Evolutionary conservation across 92 coral and sea anemone genomes (phyloP), one percentile per base, ranked within the genome.

Genomic region (Montipora capitata): DNA sequence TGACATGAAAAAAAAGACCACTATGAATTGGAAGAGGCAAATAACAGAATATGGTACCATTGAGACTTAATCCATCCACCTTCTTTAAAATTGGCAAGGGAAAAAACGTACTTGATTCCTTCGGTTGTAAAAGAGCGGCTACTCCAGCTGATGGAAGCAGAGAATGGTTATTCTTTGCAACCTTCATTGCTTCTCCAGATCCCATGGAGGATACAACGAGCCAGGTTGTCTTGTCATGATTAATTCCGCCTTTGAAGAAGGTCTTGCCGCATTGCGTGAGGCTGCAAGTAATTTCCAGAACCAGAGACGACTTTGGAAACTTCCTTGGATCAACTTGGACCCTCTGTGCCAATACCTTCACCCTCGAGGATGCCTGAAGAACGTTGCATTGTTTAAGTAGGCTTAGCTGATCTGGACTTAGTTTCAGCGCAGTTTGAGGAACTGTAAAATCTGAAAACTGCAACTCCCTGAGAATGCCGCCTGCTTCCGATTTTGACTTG

Each of bases 81-180:
- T 2, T 17, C 38, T 68, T 68, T 10, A 11, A 4, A 5, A 83
- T 61, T 35, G 95, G 87, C 12, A 42, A 16, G 7, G 95, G 93
- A 3, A 48, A 10, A 44, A 51, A 68, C 8, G 66, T 49, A 10
- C 70, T 65, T 14, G 74, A 13, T 2, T 49, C 59, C 5, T 2
- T 43, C n/a, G 68, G 54, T 16, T 20, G 41, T 7, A 92, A 72
- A 61, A 68, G 80, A 4, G 84, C 89, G 10, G 98, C 99, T 3
- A 93, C 98, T 20, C 96, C 99, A 27, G 98, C 99, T 48, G 95
- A 79, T 13, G 99, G 98, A 43, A 92, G 56, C 0, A 96, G 86
- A 51, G 93, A 83, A 9, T 42, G 42, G 73, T 95, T 85, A 40
- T 69, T 82, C 27, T 40, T 68, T 3, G 96, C 87, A 64, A 91